Percentiles rank a stretch among this genome's conserved stretches.
phyloP scores from a whole-genome alignment of 2,888 invertebrate species.

The Acrobasis suavella region DNA sequence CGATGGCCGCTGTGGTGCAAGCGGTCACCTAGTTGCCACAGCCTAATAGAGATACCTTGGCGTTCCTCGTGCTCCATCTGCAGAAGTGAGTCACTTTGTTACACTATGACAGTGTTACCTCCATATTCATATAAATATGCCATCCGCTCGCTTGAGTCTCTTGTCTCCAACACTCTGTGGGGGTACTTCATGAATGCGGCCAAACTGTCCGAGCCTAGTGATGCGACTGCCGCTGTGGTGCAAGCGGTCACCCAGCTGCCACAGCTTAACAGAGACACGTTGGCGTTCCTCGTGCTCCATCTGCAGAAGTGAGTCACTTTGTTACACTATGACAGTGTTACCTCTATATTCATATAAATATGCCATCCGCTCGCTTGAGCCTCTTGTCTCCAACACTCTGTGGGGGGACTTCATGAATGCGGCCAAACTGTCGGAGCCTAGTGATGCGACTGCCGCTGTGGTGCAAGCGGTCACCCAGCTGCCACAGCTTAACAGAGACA shows the following conservation, averaged over 20 bases:
- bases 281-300: conserved; percentile 96
- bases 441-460: conserved; percentile 84
- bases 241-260: conserved; percentile 93
- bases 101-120: conserved; percentile 3
- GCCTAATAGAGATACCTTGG: conserved; percentile 96
- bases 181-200: conserved; percentile 90
- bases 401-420: conserved; percentile 92
- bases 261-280: conserved; percentile 95
- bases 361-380: too few relatives aligned
- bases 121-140: too few relatives aligned
- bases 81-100: conserved; percentile 82
- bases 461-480: conserved; percentile 91
- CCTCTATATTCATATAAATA: too few relatives aligned
- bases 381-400: conserved; percentile 90
- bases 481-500: conserved; percentile 96
- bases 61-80: conserved; percentile 95
- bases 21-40: conserved; percentile 93
- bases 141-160: conserved; percentile 94
- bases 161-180: conserved; percentile 92
- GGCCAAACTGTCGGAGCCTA: conserved; percentile 78
- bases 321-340: neutral
- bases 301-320: conserved; percentile 85
- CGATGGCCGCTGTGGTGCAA: conserved; percentile 85
- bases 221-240: conserved; percentile 85
- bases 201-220: conserved; percentile 76